phyloP scores from a whole-genome alignment of 2,797 vertebrate genomes.

The Toxotes lorentzi region DNA sequence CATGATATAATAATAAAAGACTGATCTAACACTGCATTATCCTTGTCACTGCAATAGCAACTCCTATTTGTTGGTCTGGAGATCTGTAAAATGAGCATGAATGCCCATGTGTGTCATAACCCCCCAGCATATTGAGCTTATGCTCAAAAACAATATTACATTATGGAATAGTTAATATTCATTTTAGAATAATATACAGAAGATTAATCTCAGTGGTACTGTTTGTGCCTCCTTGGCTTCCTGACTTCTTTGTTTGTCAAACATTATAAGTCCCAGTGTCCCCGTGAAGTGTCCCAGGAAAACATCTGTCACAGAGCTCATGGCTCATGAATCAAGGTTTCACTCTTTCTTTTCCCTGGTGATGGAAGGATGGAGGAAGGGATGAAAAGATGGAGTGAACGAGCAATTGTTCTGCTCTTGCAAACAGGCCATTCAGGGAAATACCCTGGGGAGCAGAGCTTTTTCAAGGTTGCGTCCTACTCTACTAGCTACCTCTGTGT shows the following conservation, averaged over 20 bases:
- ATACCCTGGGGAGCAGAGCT: slow-evolving; percentile 63
- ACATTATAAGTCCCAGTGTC: slow-evolving; percentile 9
- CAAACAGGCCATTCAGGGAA: slow-evolving; percentile 78
- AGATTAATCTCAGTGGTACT: background rate
- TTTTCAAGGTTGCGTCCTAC: slow-evolving; percentile 84
- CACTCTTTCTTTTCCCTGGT: slow-evolving; percentile 43
- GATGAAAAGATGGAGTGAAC: slow-evolving; percentile 65
- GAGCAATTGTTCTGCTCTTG: slow-evolving; percentile 73
- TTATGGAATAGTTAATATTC: background rate
- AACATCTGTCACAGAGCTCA: slow-evolving; percentile 48
- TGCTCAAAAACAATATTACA: background rate
- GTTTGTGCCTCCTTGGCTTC: background rate
- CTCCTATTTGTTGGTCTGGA: background rate
- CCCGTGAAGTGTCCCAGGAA: slow-evolving; percentile 38
- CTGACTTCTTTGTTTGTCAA: background rate
- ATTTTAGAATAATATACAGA: background rate
- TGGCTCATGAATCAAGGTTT: slow-evolving; percentile 60
- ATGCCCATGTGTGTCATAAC: background rate
- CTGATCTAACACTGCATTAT: no score
- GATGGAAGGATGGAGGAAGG: slow-evolving; percentile 41
- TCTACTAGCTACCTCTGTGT: slow-evolving; percentile 60
- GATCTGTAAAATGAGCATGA: background rate
- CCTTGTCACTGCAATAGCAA: background rate
- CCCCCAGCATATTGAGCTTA: background rate
- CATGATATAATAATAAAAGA: no score